Evolutionary conservation across 2,113 vertebrate species (phyloP), one percentile per base, ranked within the genome.

Genomic region (Anoura caudifer): DNA sequence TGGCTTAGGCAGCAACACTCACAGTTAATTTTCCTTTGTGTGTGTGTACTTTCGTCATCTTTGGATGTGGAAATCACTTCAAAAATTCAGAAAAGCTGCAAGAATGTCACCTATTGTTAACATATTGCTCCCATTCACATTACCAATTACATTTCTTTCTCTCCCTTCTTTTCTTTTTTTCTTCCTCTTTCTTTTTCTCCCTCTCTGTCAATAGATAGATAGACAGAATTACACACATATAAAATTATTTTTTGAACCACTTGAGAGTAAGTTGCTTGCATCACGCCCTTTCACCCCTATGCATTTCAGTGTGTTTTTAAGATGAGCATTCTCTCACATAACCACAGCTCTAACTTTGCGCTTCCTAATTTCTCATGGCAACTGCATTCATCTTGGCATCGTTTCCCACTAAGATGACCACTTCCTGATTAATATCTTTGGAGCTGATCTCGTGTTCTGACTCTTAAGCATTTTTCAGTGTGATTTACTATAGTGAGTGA

Each of bases 401-500:
- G 4, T 77, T 73, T 90, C 80, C 76, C 41, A 24, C 76, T 36
- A 43, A 56, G 59, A 87, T 80, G 81, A 81, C 79, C 65, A 15
- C 63, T 95, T 97, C 73, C 36, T 96, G 86, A 92, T 90, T 84
- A 91, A 52, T 87, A 93, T 87, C 80, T 87, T 81, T 87, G 56
- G 85, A 45, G 33, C 69, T 90, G 31, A 87, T 95, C 52, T 91
- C 77, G 7, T 65, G 20, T 54, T 97, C 67, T 92, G 80, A 96
- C 56, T 72, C 69, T 65, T 47, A 41, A 59, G 26, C 33, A 72
- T 85, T 96, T 92, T 96, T 92, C 36, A 90, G 4, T 77, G 47
- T 97, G 80, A 92, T 97, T 98, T 97, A 95, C 47, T 81, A 5
- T 76, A 76, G 13, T 84, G 52, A 84, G 41, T 90, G 88, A 77